Evolutionary conservation across 2,113 vertebrate genomes (phyloP).

Genomic region (Camarhynchus parvulus): DNA sequence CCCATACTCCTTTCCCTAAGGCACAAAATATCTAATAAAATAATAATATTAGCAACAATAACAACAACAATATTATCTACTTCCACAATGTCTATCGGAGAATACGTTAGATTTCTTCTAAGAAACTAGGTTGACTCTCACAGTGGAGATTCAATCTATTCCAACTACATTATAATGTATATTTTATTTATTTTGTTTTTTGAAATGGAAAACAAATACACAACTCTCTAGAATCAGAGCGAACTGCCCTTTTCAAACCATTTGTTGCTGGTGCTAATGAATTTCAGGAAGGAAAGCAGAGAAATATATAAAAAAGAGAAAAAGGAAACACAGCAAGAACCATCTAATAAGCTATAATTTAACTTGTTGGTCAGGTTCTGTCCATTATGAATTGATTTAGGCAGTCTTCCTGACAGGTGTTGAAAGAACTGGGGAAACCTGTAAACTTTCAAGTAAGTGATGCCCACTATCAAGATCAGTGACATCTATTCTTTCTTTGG

Average conservation of each 20-base stretch:
- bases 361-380: background rate
- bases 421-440: conserved; percentile 15
- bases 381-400: conserved; percentile 6
- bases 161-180: background rate
- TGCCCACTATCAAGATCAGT: conserved; percentile 16
- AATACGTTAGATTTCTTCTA: background rate
- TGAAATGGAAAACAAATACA: background rate
- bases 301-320: background rate
- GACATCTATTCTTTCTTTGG: conserved; percentile 15
- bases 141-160: background rate
- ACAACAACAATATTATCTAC: background rate
- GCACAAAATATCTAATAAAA: conserved; percentile 52
- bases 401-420: background rate
- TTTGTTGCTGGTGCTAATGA: background rate
- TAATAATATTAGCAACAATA: conserved; percentile 27
- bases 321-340: background rate
- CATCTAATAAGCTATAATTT: conserved; percentile 2
- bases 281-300: background rate
- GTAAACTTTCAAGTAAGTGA: conserved; percentile 1
- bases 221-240: background rate
- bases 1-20: background rate
- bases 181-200: conserved; percentile 9
- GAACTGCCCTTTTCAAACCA: background rate
- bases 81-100: background rate
- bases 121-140: conserved; percentile 11